phyloP scores from a whole-genome alignment of 1,140 invertebrate species.

The Fopius arisanus region DNA sequence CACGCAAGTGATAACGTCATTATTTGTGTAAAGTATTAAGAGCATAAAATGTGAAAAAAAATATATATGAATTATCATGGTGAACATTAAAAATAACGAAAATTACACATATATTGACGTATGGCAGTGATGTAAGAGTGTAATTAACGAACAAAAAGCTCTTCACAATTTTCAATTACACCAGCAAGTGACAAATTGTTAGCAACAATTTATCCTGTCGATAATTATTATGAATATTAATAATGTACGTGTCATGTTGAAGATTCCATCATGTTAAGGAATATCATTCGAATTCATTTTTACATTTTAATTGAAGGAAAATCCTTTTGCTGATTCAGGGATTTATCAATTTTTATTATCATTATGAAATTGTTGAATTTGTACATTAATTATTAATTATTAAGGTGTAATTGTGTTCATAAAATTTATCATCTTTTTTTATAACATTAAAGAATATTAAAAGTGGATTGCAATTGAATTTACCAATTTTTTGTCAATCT shows the following conservation, averaged over 20 bases:
- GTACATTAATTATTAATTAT: neutral
- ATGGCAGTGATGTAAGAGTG: conserved; percentile 32
- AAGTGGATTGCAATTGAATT: neutral
- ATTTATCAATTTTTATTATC: neutral
- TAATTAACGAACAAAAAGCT: conserved; percentile 21
- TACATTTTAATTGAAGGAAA: too few relatives aligned
- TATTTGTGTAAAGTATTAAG: conserved; percentile 34
- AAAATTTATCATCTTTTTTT: neutral
- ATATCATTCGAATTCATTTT: neutral
- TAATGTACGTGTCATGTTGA: neutral
- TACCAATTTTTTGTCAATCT: neutral
- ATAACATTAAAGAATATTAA: neutral
- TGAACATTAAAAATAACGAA: neutral
- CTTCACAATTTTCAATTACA: neutral
- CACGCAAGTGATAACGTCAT: conserved; percentile 35
- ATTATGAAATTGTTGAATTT: neutral
- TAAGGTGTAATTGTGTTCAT: conserved; percentile 2
- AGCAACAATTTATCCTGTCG: neutral
- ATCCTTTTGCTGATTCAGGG: neutral
- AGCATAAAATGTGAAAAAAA: conserved; percentile 14
- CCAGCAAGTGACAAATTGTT: neutral
- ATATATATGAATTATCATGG: neutral
- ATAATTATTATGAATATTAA: neutral
- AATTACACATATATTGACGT: neutral
- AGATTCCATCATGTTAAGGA: neutral